These are phyloP conservation scores for Scyliorhinus canicula DNA, from an alignment of 2,797 vertebrate genomes.

Conservation along the genomic window DNA sequence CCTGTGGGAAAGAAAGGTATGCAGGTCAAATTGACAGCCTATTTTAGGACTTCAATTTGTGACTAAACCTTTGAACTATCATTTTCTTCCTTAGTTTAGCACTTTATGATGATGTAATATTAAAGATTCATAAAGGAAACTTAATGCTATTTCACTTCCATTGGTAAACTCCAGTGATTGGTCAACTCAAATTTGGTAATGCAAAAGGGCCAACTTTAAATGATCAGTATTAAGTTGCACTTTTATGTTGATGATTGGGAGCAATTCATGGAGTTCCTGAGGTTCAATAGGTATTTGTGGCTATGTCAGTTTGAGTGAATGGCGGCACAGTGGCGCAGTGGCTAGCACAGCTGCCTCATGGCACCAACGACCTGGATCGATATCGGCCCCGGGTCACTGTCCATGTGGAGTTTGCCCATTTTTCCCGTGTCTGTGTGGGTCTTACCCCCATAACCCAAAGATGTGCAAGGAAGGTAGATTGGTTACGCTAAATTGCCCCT, in stretches of 20 bases:
- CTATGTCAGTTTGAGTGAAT: neutral
- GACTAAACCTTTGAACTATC: neutral
- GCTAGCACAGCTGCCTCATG: too few relatives aligned
- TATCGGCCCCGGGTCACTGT: too few relatives aligned
- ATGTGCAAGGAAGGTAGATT: too few relatives aligned
- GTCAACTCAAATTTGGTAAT: neutral
- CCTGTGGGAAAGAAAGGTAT: slow-evolving; percentile 53
- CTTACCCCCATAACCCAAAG: too few relatives aligned
- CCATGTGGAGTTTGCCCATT: too few relatives aligned
- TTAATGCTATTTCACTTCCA: neutral
- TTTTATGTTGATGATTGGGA: neutral
- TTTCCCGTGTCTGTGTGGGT: too few relatives aligned
- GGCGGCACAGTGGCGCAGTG: too few relatives aligned
- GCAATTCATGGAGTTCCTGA: neutral
- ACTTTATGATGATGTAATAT: too few relatives aligned
- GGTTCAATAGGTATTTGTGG: neutral
- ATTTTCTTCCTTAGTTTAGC: neutral
- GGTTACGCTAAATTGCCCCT: too few relatives aligned
- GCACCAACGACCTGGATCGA: too few relatives aligned
- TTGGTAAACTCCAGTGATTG: neutral
- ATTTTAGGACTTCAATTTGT: slow-evolving; percentile 49
- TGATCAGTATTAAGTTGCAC: too few relatives aligned
- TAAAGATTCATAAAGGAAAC: neutral
- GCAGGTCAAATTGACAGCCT: slow-evolving; percentile 46
- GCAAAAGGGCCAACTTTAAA: neutral